Conservation (phyloP, 2,888 invertebrate genomes). For the Nomada ferruginata region DNA sequence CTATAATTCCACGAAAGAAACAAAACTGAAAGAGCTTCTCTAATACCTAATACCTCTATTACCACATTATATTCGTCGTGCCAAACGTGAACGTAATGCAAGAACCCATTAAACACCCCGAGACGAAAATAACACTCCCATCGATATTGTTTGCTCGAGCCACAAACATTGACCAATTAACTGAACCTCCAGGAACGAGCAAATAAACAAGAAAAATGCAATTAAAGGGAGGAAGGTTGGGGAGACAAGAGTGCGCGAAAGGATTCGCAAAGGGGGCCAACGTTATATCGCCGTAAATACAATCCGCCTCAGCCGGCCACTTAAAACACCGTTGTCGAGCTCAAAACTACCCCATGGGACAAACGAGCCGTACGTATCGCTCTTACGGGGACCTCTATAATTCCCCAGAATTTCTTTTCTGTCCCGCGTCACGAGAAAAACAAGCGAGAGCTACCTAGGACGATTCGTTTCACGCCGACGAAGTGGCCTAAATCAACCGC, state of each 20-base stretch:
- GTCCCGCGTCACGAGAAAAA: not conserved
- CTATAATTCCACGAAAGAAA: no score
- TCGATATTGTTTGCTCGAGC: not conserved
- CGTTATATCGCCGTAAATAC: not conserved
- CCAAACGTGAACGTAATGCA: no score
- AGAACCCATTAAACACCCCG: no score
- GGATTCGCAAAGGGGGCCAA: not conserved
- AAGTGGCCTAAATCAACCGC: constrained; percentile 9
- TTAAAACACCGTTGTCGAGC: constrained; percentile 10
- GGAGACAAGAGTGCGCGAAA: not conserved
- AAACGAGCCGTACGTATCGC: not conserved
- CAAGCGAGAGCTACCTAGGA: not conserved
- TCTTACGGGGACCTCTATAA: not conserved
- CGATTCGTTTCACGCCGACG: not conserved
- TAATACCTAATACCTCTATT: no score
- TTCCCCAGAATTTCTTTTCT: not conserved
- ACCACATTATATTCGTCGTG: no score
- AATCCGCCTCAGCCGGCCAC: not conserved
- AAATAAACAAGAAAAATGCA: not conserved
- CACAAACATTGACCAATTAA: not conserved
- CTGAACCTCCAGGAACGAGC: not conserved
- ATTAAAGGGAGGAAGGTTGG: not conserved
- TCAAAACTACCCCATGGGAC: constrained; percentile 2
- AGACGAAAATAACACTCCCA: no score
- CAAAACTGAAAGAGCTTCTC: no score